phyloP scores from a whole-genome alignment of 2,888 invertebrate genomes.

The Clitarchus hookeri region DNA sequence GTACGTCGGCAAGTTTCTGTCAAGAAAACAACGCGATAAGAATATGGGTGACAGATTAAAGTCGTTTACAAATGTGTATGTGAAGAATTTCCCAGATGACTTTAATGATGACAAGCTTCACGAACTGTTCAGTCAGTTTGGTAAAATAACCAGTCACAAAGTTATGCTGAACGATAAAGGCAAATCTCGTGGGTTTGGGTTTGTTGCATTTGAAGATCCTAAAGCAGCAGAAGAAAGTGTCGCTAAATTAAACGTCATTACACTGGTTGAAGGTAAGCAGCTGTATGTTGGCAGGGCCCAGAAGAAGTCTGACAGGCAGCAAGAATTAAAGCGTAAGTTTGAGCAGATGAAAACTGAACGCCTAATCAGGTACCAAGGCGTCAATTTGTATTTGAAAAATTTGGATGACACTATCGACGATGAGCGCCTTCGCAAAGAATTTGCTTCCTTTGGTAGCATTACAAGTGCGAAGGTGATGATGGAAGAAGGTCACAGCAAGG shows the following conservation, averaged over 20 bases:
- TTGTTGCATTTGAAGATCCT: constrained; percentile 96
- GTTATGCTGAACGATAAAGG: constrained; percentile 92
- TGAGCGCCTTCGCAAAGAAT: constrained; percentile 66
- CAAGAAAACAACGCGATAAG: constrained; percentile 97
- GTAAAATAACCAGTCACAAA: constrained; percentile 88
- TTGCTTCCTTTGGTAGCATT: constrained; percentile 68
- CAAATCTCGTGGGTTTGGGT: constrained; percentile 97
- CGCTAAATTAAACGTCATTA: constrained; percentile 87
- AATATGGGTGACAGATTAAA: constrained; percentile 85
- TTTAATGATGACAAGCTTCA: constrained; percentile 86
- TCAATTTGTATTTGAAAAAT: constrained; percentile 76
- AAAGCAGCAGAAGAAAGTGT: constrained; percentile 95
- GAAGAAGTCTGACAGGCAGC: constrained; percentile 97
- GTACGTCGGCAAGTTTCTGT: constrained; percentile 96
- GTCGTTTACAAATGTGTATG: constrained; percentile 94
- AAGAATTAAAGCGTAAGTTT: constrained; percentile 75
- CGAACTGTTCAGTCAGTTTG: constrained; percentile 91
- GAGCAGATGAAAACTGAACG: constrained; percentile 83
- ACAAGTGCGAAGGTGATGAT: constrained; percentile 82
- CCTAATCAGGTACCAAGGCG: constrained; percentile 69
- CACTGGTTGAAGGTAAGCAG: constrained; percentile 80
- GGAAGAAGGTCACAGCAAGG: constrained; percentile 91
- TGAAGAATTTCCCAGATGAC: constrained; percentile 98
- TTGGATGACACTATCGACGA: constrained; percentile 72
- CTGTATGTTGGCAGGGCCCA: constrained; percentile 98